Conservation (phyloP, 2,797 vertebrate genomes). For the Kryptolebias ocellatus region DNA sequence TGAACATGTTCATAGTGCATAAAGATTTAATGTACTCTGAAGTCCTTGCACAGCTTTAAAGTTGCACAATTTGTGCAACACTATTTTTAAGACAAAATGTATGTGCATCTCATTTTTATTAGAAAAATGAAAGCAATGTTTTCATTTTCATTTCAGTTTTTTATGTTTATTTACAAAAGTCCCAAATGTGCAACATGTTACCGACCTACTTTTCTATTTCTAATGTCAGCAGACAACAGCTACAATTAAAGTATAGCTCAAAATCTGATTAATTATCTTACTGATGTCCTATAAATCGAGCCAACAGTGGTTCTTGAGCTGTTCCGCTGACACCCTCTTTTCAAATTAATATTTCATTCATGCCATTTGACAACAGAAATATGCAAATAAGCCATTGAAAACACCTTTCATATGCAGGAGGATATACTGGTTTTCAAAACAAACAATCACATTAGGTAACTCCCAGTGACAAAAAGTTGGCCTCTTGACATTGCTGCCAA, state of each 20-base stretch:
- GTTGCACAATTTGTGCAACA: not conserved
- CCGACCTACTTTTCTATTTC: too few relatives aligned
- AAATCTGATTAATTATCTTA: too few relatives aligned
- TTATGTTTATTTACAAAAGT: too few relatives aligned
- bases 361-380: conserved; percentile 7
- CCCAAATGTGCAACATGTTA: too few relatives aligned
- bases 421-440: conserved; percentile 27
- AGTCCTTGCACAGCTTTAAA: not conserved
- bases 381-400: not conserved
- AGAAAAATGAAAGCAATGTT: too few relatives aligned
- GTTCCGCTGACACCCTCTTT: not conserved
- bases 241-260: too few relatives aligned
- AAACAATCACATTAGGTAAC: conserved; percentile 8
- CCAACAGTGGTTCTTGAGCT: conserved; percentile 1
- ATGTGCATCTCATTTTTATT: too few relatives aligned
- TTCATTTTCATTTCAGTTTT: too few relatives aligned
- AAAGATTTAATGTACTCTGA: not conserved
- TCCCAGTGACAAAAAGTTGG: conserved; percentile 11
- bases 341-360: conserved; percentile 13
- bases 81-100: not conserved
- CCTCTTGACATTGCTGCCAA: conserved; percentile 17
- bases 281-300: not conserved
- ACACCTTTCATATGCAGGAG: conserved; percentile 3
- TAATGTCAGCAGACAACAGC: too few relatives aligned
- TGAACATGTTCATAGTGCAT: not conserved